These are phyloP conservation scores for Orthosia cruda DNA, from an alignment of 2,888 invertebrate species.

Conservation along the genomic window DNA sequence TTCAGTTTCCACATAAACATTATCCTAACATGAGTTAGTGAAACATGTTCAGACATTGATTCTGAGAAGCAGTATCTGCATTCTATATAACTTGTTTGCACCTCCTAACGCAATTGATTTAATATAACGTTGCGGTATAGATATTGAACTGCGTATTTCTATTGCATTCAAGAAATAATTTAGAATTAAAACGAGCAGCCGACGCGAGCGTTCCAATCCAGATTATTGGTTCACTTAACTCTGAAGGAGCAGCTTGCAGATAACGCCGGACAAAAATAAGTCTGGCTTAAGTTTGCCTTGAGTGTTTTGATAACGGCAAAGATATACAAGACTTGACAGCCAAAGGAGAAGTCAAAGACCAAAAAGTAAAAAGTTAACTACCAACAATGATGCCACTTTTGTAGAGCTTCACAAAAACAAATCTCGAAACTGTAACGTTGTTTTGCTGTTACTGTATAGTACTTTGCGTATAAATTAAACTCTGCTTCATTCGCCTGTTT, in stretches of 20 bases:
- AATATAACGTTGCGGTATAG: neutral
- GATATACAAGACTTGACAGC: slow-evolving; percentile 51
- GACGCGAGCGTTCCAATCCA: slow-evolving; percentile 10
- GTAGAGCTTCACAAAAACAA: slow-evolving; percentile 55
- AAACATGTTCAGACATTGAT: slow-evolving; percentile 18
- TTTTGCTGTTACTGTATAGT: slow-evolving; percentile 66
- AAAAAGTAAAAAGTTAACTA: slow-evolving; percentile 39
- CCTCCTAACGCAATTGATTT: neutral
- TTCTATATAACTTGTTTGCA: neutral
- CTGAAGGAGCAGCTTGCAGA: slow-evolving; percentile 69
- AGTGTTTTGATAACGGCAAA: slow-evolving; percentile 72
- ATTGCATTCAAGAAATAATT: slow-evolving; percentile 18
- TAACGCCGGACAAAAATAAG: slow-evolving; percentile 77
- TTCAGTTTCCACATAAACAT: slow-evolving; percentile 46
- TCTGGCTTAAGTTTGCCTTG: slow-evolving; percentile 70
- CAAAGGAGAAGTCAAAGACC: slow-evolving; percentile 49
- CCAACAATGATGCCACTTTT: slow-evolving; percentile 37
- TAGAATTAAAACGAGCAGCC: slow-evolving; percentile 41
- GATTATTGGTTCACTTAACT: slow-evolving; percentile 76
- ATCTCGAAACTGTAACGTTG: slow-evolving; percentile 56
- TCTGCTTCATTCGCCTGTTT: slow-evolving; percentile 74
- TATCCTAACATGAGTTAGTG: slow-evolving; percentile 40
- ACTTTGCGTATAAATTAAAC: slow-evolving; percentile 75
- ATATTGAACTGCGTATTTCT: slow-evolving; percentile 8
- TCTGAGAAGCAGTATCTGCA: neutral